Conservation (phyloP, 2,888 invertebrate species). For the Neelides folsomi region DNA sequence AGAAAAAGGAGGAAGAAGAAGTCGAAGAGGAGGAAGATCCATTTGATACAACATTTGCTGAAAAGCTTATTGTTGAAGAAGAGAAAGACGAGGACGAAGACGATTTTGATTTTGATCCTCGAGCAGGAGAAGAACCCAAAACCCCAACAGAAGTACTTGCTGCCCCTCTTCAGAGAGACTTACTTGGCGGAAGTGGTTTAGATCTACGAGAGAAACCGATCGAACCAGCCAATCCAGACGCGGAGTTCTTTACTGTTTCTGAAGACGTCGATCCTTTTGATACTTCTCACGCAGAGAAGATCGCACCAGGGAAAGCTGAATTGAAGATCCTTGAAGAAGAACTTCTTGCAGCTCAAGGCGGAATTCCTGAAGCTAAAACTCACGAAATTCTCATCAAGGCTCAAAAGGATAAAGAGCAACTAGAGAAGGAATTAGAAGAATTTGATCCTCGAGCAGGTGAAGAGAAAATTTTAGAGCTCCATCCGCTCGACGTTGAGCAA, state of each 20-base stretch:
- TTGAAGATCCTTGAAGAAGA: conserved; percentile 65
- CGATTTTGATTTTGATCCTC: conserved; percentile 33
- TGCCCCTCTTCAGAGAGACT: conserved; percentile 45
- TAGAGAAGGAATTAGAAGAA: conserved; percentile 26
- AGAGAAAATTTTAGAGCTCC: neutral
- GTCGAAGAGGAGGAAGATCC: conserved; percentile 37
- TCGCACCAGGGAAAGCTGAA: conserved; percentile 63
- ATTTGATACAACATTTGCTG: conserved; percentile 41
- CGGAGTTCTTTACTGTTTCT: conserved; percentile 37
- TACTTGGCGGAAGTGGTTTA: conserved; percentile 61
- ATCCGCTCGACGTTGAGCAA: neutral
- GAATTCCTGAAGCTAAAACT: conserved; percentile 12
- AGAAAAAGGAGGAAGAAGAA: conserved; percentile 34
- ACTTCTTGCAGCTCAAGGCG: conserved; percentile 46
- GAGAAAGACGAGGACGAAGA: conserved; percentile 30
- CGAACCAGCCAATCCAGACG: conserved; percentile 17
- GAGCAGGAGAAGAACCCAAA: conserved; percentile 27
- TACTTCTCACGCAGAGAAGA: conserved; percentile 58
- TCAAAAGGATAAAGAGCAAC: conserved; percentile 23
- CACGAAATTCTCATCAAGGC: conserved; percentile 4
- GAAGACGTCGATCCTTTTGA: conserved; percentile 68
- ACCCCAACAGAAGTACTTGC: conserved; percentile 13
- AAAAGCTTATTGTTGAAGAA: conserved; percentile 34
- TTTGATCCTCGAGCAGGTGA: conserved; percentile 31
- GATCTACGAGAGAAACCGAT: conserved; percentile 43